Percentiles rank a stretch among this genome's conserved stretches.
phyloP scores from a whole-genome alignment of 2,888 invertebrate genomes.

The Melanotus villosus region DNA sequence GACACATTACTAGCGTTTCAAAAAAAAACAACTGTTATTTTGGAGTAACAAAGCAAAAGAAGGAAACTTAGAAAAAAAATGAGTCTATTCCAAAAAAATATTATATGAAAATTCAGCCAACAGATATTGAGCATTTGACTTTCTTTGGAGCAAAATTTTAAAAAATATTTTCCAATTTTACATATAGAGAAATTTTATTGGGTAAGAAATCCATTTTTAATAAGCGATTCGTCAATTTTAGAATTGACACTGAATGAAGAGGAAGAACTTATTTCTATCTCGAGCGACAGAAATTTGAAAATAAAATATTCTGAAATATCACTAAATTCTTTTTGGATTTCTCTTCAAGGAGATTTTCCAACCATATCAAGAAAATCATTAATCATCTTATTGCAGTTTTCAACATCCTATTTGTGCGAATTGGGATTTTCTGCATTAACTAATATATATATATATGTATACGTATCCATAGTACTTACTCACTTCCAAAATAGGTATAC shows the following conservation, averaged over 20 bases:
- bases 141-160: constrained; percentile 29
- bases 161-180: constrained; percentile 38
- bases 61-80: too few relatives aligned
- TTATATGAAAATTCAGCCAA: too few relatives aligned
- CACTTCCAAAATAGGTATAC: too few relatives aligned
- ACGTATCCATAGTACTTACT: too few relatives aligned
- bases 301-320: constrained; percentile 44
- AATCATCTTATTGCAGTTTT: constrained; percentile 46
- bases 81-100: too few relatives aligned
- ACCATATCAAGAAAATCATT: constrained; percentile 45
- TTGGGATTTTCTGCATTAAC: constrained; percentile 44
- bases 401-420: constrained; percentile 45
- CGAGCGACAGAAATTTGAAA: constrained; percentile 46
- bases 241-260: too few relatives aligned
- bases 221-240: constrained; percentile 40
- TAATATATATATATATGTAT: too few relatives aligned
- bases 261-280: constrained; percentile 47
- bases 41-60: too few relatives aligned
- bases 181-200: constrained; percentile 47
- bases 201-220: constrained; percentile 43
- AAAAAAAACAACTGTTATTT: too few relatives aligned
- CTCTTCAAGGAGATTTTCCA: constrained; percentile 39
- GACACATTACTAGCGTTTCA: too few relatives aligned
- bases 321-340: constrained; percentile 49
- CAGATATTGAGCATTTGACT: too few relatives aligned